phyloP scores from a whole-genome alignment of 2,113 vertebrate genomes.

The Alethe castanea region DNA sequence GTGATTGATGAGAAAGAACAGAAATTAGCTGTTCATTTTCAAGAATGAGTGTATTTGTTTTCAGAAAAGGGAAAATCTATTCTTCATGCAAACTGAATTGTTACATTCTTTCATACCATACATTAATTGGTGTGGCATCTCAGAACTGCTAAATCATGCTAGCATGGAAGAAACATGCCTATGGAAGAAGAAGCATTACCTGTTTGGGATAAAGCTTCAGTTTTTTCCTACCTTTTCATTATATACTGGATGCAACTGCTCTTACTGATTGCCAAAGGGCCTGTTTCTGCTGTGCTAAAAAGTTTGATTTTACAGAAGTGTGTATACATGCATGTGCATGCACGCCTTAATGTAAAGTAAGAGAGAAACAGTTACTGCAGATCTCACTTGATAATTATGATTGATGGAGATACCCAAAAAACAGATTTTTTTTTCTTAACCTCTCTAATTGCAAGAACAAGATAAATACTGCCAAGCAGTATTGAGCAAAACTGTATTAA shows the following conservation, averaged over 20 bases:
- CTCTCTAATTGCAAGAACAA: neutral
- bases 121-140: neutral
- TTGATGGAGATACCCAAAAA: neutral
- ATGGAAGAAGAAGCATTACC: neutral
- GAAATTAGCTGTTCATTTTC: neutral
- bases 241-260: neutral
- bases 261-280: neutral
- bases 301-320: fast-evolving
- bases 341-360: neutral
- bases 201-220: neutral
- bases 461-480: neutral
- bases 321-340: fast-evolving
- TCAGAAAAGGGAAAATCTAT: neutral
- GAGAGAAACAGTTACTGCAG: neutral
- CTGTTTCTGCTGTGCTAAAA: neutral
- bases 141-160: neutral
- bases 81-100: neutral
- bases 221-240: neutral
- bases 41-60: neutral
- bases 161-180: neutral
- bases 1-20: neutral
- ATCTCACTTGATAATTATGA: neutral
- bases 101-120: neutral
- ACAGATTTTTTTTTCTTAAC: neutral
- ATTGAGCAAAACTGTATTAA: neutral